These are phyloP conservation scores for Oryctes rhinoceros DNA, from an alignment of 1,140 invertebrate species.

Conservation along the genomic window DNA sequence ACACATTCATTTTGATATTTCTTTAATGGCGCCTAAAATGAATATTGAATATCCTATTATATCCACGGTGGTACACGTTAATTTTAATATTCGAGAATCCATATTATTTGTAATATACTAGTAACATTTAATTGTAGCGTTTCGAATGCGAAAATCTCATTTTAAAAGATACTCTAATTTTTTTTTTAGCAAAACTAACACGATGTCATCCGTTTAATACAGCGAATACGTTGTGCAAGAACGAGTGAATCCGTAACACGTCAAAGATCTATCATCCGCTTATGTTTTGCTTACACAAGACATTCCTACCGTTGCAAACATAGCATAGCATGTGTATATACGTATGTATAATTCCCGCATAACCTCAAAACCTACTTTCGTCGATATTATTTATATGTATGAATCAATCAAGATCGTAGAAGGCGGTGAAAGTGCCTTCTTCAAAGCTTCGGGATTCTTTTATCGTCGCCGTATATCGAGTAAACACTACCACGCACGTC, in stretches of 20 bases:
- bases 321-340: not conserved
- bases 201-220: not conserved
- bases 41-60: no score
- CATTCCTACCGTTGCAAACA: conserved; percentile 4
- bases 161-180: no score
- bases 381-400: conserved; percentile 24
- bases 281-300: conserved; percentile 9
- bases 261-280: not conserved
- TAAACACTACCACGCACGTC: not conserved
- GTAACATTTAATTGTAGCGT: no score
- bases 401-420: conserved; percentile 16
- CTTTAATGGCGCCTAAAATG: no score
- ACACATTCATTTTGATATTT: no score
- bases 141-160: no score
- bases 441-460: conserved; percentile 1
- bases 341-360: not conserved
- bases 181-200: not conserved
- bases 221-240: not conserved
- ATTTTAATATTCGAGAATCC: no score
- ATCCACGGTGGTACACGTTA: no score
- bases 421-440: conserved; percentile 26
- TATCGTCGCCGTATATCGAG: not conserved
- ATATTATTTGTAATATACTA: no score
- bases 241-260: not conserved
- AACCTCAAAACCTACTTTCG: conserved; percentile 26